Evolutionary conservation across 2,888 invertebrate genomes (phyloP).

Genomic region (Melangyna quadrimaculata): DNA sequence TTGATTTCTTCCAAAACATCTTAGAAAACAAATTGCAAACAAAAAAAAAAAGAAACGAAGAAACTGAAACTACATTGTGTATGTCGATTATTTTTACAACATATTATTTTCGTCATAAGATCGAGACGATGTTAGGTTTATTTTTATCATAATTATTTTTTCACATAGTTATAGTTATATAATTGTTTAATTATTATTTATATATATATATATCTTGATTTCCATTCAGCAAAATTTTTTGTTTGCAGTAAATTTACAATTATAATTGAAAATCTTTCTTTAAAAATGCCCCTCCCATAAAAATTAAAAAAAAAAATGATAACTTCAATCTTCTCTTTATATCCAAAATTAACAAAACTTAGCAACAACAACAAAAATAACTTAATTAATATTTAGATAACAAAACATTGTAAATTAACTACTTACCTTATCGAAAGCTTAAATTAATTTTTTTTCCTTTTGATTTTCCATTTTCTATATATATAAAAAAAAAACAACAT

Average conservation of each 20-base stretch:
- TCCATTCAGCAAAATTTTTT: constrained; percentile 21
- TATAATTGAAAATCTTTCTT: not conserved
- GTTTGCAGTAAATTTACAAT: constrained; percentile 24
- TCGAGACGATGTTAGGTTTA: constrained; percentile 44
- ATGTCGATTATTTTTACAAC: constrained; percentile 55
- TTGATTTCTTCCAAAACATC: constrained; percentile 45
- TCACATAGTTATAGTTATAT: constrained; percentile 52
- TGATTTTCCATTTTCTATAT: not conserved
- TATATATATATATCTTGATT: constrained; percentile 34
- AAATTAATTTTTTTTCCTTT: constrained; percentile 12
- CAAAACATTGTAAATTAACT: constrained; percentile 43
- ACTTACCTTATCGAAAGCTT: constrained; percentile 16
- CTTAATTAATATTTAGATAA: constrained; percentile 29
- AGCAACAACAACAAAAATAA: constrained; percentile 3
- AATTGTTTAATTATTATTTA: constrained; percentile 58
- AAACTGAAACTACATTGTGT: constrained; percentile 40
- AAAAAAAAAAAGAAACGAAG: no score
- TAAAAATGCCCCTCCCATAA: constrained; percentile 9
- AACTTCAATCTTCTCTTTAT: not conserved
- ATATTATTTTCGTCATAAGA: constrained; percentile 49
- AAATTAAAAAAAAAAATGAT: constrained; percentile 7
- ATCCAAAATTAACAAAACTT: not conserved
- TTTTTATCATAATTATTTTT: constrained; percentile 46
- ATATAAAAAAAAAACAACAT: constrained; percentile 18
- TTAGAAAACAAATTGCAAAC: constrained; percentile 35